Percentiles rank a stretch among this genome's conserved stretches.
Evolutionary conservation across 1,140 invertebrate genomes (phyloP).

Genomic region (Zaprionus davidi): DNA sequence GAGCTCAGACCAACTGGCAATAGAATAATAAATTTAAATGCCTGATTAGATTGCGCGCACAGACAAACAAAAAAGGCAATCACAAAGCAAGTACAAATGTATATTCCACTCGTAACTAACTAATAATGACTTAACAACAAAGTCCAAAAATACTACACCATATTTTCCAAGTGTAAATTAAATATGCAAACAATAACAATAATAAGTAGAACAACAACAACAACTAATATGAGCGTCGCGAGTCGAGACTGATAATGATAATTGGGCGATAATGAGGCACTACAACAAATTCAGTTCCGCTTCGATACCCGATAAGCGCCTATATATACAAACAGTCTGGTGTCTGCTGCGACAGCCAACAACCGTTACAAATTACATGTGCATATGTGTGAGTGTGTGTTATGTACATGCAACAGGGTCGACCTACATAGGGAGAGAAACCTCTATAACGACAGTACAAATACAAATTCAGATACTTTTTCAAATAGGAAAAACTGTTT

Average conservation of each 20-base stretch:
- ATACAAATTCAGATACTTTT: neutral
- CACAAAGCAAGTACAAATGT: neutral
- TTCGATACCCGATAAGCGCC: slow-evolving; percentile 34
- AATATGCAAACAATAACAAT: slow-evolving; percentile 26
- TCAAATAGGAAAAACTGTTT: too few species aligned
- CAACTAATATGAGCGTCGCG: slow-evolving; percentile 21
- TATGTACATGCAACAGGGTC: slow-evolving; percentile 24
- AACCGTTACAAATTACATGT: slow-evolving; percentile 11
- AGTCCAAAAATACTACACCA: slow-evolving; percentile 14
- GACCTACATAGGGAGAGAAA: neutral
- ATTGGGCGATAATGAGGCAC: slow-evolving; percentile 45
- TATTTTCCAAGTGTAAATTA: slow-evolving; percentile 26
- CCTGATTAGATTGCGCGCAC: slow-evolving; percentile 29
- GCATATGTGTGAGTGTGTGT: neutral
- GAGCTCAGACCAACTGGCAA: slow-evolving; percentile 37
- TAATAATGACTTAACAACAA: slow-evolving; percentile 25
- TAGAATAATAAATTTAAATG: slow-evolving; percentile 36
- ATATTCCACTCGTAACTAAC: slow-evolving; percentile 15
- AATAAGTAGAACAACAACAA: slow-evolving; percentile 6
- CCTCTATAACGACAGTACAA: neutral
- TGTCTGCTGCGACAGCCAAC: slow-evolving; percentile 3
- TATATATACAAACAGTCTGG: neutral
- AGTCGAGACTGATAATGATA: slow-evolving; percentile 42
- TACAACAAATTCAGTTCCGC: slow-evolving; percentile 44
- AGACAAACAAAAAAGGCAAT: neutral